Evolutionary conservation across 2,113 vertebrate species (phyloP), one percentile per base, ranked within the genome.

Genomic region (Pitta sordida): DNA sequence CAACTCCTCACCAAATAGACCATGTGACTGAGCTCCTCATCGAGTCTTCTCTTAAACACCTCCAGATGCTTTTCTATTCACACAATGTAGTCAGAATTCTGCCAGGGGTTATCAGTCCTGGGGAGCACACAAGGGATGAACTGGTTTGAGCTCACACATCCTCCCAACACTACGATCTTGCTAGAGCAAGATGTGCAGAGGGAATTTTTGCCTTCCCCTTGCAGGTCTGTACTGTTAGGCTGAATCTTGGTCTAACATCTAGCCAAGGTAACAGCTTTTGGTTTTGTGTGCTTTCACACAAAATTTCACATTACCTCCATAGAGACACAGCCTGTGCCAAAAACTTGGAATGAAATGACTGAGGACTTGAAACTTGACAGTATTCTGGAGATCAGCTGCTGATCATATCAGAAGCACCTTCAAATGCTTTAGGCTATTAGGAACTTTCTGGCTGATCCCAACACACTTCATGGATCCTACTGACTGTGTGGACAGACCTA

Each of bases 161-260:
- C 39, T 62, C 55, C 63, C 41, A 48, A 5, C 27, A 22, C 30
- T 0, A 27, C 58, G 34, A 16, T 26, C 43, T 22, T 4, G 23
- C 13, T 3, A 15, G 24, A 41, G 9, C 22, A 24, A n/a, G 32
- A 22, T 0, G 0, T 5, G 13, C 16, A 34, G 3, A 1, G 24
- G 20, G 9, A 62, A 15, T 0, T 60, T 53, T 34, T 78, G 30
- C 48, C 67, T 53, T 71, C 17, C 12, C 10, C 9, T 68, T 67
- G 46, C 8, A 29, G 32, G 58, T n/a, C 12, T 67, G 18, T 5
- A 36, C 7, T 23, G 5, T 24, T 59, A 77, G 75, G 26, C 11
- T 36, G 53, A 48, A 13, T 21, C 56, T 9, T 64, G 21, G 49
- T 11, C 43, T n/a, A 19, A 48, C 0, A 81, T 24, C 13, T 1